These are phyloP conservation scores for Xylophagus ater DNA, from an alignment of 2,888 invertebrate species.

Conservation along the genomic window DNA sequence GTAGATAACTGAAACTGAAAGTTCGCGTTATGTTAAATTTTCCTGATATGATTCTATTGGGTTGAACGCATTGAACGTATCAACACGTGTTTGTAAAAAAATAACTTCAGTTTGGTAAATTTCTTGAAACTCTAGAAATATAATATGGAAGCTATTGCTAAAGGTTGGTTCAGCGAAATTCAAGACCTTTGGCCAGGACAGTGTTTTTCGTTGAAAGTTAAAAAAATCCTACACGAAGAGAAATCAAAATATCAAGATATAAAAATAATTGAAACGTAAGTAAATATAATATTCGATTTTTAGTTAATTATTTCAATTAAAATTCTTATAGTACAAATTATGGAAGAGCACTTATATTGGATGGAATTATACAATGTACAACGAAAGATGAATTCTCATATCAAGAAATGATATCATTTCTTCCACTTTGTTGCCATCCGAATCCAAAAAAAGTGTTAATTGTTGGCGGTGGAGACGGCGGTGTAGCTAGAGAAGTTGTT, in stretches of 20 bases:
- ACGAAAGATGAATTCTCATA: constrained; percentile 94
- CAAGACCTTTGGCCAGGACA: constrained; percentile 87
- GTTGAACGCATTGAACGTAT: constrained; percentile 4
- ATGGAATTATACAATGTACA: constrained; percentile 95
- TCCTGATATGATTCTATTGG: constrained; percentile 5
- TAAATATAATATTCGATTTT: constrained; percentile 15
- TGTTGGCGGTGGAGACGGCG: constrained; percentile 97
- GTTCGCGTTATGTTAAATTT: no score
- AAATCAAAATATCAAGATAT: constrained; percentile 79
- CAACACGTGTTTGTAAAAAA: constrained; percentile 1
- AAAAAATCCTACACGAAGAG: constrained; percentile 64
- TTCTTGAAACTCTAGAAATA: not conserved
- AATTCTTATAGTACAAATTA: constrained; percentile 49
- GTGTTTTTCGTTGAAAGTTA: constrained; percentile 74
- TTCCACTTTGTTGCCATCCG: constrained; percentile 85
- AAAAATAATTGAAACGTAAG: constrained; percentile 67
- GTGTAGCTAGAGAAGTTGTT: constrained; percentile 87
- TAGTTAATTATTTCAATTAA: not conserved
- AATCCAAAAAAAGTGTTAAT: constrained; percentile 85
- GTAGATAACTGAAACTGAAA: no score
- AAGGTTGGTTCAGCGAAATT: constrained; percentile 90
- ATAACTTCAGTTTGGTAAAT: not conserved
- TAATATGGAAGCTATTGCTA: constrained; percentile 56
- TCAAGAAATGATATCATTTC: constrained; percentile 95
- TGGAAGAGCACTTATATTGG: constrained; percentile 79